Conservation (phyloP, 2,888 invertebrate genomes). For the Branchellion lobata region DNA sequence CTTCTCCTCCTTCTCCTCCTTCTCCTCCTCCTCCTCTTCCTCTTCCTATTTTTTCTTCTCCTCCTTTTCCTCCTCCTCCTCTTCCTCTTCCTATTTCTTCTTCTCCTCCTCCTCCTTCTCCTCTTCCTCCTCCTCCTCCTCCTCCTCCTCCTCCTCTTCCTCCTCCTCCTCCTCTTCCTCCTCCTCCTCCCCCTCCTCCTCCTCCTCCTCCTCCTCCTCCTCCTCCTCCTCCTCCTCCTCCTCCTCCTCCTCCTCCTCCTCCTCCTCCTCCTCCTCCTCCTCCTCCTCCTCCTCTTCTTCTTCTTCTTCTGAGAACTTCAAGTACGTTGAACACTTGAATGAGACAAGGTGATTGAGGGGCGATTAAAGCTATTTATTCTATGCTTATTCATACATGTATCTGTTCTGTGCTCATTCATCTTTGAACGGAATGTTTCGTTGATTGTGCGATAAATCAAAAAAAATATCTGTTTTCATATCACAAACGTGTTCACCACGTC, state of each 20-base stretch:
- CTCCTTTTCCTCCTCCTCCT: not conserved
- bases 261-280: not conserved
- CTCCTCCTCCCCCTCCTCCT: slow-evolving; percentile 35
- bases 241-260: not conserved
- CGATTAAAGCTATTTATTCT: not conserved
- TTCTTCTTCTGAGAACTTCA: too few species aligned
- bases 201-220: slow-evolving; percentile 20
- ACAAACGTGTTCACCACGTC: too few species aligned
- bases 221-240: not conserved
- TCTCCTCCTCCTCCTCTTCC: too few species aligned
- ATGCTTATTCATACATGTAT: not conserved
- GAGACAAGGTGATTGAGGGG: not conserved
- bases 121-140: slow-evolving; percentile 23
- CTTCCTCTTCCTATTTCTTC: too few species aligned
- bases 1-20: too few species aligned
- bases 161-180: slow-evolving; percentile 31
- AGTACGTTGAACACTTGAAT: not conserved
- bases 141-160: slow-evolving; percentile 12
- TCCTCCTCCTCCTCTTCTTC: not conserved
- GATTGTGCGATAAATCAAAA: too few species aligned
- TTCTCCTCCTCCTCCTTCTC: slow-evolving; percentile 25
- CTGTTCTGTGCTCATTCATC: not conserved
- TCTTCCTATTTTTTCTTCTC: too few species aligned
- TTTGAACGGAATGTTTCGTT: not conserved
- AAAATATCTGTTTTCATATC: too few species aligned